Conservation (phyloP, 2,113 vertebrate genomes). For the Mormoops blainvillei region DNA sequence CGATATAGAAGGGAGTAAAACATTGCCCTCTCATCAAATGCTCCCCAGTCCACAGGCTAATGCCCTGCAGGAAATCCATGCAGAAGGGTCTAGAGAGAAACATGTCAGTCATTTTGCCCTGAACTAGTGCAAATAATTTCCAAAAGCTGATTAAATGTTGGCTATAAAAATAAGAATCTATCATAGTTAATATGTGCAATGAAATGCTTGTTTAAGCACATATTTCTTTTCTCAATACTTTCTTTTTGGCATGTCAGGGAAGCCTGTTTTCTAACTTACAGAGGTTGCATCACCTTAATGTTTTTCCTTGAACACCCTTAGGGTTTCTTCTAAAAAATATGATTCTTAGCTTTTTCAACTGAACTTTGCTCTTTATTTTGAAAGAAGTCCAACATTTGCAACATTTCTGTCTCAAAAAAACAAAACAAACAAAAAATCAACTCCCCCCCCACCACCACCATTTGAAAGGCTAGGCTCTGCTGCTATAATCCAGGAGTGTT, state of each 20-base stretch:
- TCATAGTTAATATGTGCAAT: not conserved
- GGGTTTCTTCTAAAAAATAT: slow-evolving; percentile 34
- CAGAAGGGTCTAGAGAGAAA: not conserved
- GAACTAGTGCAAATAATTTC: not conserved
- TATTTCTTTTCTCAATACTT: not conserved
- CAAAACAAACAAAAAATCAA: not conserved
- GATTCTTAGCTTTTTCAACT: not conserved
- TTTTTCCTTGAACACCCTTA: not conserved
- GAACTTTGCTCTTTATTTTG: slow-evolving; percentile 37
- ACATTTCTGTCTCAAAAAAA: not conserved
- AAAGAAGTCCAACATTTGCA: not conserved
- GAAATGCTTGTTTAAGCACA: not conserved
- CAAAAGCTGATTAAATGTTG: not conserved
- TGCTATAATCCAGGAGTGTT: not conserved
- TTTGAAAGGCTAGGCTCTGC: not conserved
- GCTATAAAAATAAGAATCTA: not conserved
- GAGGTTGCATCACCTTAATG: not conserved
- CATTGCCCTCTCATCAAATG: not conserved
- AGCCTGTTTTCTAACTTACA: not conserved
- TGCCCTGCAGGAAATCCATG: not conserved
- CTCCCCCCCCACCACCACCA: rapidly evolving
- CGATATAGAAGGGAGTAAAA: not conserved
- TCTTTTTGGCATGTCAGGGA: not conserved
- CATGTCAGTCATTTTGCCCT: not conserved
- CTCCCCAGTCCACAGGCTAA: not conserved